Conservation (phyloP, 2,797 vertebrate species). For the Crypturellus tataupa region DNA sequence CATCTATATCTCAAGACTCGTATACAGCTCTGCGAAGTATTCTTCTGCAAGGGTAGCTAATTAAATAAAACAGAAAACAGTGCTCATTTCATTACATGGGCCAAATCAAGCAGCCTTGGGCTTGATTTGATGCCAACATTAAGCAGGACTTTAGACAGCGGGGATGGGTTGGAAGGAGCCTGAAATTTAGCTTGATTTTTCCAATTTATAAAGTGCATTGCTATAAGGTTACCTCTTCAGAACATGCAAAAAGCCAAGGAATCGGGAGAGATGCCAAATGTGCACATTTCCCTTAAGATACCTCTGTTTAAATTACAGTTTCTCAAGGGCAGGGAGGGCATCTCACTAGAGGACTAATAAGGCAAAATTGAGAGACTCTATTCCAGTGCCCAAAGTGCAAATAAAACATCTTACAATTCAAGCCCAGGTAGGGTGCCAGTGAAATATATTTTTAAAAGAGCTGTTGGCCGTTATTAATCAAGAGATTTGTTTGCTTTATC, state of each 20-base stretch:
- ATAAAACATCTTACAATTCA: conserved; percentile 42
- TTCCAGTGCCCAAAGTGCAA: conserved; percentile 19
- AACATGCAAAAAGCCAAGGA: conserved; percentile 29
- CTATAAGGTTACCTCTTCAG: background rate
- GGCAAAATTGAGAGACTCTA: conserved; percentile 6
- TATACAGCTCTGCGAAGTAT: background rate
- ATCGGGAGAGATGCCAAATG: conserved; percentile 32
- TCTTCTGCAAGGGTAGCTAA: background rate
- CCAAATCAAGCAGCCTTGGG: background rate
- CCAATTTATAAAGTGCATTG: background rate
- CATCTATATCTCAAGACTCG: background rate
- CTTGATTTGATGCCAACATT: background rate
- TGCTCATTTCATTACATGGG: background rate
- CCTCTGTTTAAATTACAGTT: conserved; percentile 41
- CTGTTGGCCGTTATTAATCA: background rate
- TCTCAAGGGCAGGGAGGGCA: conserved; percentile 19
- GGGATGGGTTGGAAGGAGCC: background rate
- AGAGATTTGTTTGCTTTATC: background rate
- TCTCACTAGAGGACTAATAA: conserved; percentile 32
- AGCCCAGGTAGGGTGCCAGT: background rate
- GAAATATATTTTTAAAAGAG: conserved; percentile 32
- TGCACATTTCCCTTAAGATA: background rate
- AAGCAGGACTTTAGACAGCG: background rate
- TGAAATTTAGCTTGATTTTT: background rate
- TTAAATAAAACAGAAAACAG: background rate